Conservation (phyloP, 2,888 invertebrate genomes). For the Cepaea hortensis region DNA sequence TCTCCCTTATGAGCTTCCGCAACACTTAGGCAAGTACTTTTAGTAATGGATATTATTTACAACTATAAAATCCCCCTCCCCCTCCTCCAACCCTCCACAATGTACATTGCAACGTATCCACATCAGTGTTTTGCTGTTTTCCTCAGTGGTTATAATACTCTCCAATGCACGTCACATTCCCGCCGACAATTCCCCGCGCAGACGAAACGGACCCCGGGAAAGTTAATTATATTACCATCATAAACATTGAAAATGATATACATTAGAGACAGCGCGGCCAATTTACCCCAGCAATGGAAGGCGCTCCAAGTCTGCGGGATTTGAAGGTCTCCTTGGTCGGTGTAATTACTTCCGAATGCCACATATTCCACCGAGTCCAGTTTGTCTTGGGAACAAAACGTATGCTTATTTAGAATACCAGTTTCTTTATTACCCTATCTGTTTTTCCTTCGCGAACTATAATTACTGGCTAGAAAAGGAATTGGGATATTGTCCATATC, state of each 20-base stretch:
- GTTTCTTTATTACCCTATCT: too few relatives aligned
- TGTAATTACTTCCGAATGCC: constrained; percentile 14
- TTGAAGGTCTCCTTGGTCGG: constrained; percentile 2
- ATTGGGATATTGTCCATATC: neutral
- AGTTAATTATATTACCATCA: constrained; percentile 26
- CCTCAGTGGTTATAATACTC: too few relatives aligned
- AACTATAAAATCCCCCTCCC: too few relatives aligned
- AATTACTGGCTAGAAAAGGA: neutral
- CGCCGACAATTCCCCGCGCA: neutral
- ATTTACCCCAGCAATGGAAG: constrained; percentile 9
- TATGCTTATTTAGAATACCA: neutral
- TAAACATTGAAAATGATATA: constrained; percentile 34
- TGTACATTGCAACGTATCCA: too few relatives aligned
- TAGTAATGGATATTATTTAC: too few relatives aligned
- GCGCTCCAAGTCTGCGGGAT: constrained; percentile 6
- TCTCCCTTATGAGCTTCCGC: too few relatives aligned
- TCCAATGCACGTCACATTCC: neutral
- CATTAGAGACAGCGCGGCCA: constrained; percentile 15
- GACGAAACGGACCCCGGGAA: constrained; percentile 16
- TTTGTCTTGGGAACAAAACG: neutral
- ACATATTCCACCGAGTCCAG: neutral
- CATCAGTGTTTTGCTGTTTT: too few relatives aligned
- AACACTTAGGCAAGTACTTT: too few relatives aligned
- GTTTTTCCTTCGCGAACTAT: too few relatives aligned
- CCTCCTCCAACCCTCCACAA: too few relatives aligned